Evolutionary conservation across 2,888 invertebrate genomes (phyloP), one percentile per base, ranked within the genome.

Genomic region (Hyposoter dolosus): DNA sequence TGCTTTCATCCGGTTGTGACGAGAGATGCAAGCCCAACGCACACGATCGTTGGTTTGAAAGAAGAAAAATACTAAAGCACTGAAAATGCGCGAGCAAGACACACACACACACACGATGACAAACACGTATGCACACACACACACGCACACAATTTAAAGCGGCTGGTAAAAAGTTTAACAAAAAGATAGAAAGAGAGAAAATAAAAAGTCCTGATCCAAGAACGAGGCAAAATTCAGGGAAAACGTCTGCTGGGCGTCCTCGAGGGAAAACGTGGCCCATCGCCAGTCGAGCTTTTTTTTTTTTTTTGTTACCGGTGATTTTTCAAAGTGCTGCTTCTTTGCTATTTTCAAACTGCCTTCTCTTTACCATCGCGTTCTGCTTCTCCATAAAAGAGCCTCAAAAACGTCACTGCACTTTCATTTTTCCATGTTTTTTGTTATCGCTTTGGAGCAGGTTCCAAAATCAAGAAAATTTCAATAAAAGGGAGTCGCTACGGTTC

Each of bases 301-400:
- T 4, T 35, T 35, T 5, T 35, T 35, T 35, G 2, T 35, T 66
- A 65, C 68, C 65, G 83, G 53, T 86, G 86, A 84, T 86, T 86
- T 86, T 86, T 86, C 86, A 86, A 86, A 86, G 86, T 86, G 86
- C 72, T 75, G 81, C 81, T 71, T 50, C 78, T 75, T 81, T 76
- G 76, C 68, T 47, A 43, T 75, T 81, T 65, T 50, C 47, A 35
- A 72, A 17, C 50, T 45, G 35, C 66, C 47, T 47, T 23, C n/a
- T 43, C 53, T 47, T 40, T 12, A 47, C 40, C 53, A 17, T 43
- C 19, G 19, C n/a, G 43, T 56, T 83, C 50, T 28, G 15, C 47
- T 9, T 50, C 1, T 50, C 60, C 45, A 47, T 74, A 75, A 28
- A 69, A 78, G 19, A 53, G 19, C n/a, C 35, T 19, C 6, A 23